Percentiles rank a stretch among this genome's conserved stretches.
Evolutionary conservation across 2,888 invertebrate genomes (phyloP).

Genomic region (Dexiosoma caninum): DNA sequence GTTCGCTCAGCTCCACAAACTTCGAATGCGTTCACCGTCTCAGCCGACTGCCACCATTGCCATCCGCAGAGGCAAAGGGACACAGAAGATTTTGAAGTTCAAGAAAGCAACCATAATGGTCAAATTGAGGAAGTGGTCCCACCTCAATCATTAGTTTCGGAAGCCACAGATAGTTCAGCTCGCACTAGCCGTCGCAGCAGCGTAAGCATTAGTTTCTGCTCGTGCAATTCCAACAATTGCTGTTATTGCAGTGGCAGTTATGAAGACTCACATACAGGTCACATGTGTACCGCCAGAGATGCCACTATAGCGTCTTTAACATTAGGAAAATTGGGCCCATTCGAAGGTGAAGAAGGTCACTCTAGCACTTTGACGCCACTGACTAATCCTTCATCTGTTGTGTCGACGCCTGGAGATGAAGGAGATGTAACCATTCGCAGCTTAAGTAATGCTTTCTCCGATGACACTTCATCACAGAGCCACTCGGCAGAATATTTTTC

Average conservation of each 20-base stretch:
- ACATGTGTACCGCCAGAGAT: conserved; percentile 70
- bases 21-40: conserved; percentile 68
- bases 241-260: conserved; percentile 71
- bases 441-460: conserved; percentile 67
- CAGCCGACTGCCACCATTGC: conserved; percentile 71
- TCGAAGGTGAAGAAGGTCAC: conserved; percentile 64
- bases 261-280: conserved; percentile 68
- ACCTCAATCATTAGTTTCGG: conserved; percentile 40
- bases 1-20: conserved; percentile 23
- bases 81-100: conserved; percentile 58
- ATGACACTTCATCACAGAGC: conserved; percentile 72
- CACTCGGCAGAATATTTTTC: conserved; percentile 76
- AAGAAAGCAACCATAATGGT: neutral
- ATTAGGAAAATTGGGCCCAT: conserved; percentile 39
- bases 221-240: conserved; percentile 73
- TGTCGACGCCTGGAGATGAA: conserved; percentile 65
- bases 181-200: conserved; percentile 70
- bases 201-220: conserved; percentile 71
- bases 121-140: conserved; percentile 40
- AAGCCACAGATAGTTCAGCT: conserved; percentile 59
- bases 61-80: conserved; percentile 59
- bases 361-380: conserved; percentile 72
- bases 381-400: conserved; percentile 67
- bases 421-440: conserved; percentile 71
- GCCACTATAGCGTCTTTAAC: conserved; percentile 64